Percentiles rank a stretch among this genome's conserved stretches.
Conservation (phyloP, 2,797 vertebrate genomes). For the Nyctalus aviator region DNA sequence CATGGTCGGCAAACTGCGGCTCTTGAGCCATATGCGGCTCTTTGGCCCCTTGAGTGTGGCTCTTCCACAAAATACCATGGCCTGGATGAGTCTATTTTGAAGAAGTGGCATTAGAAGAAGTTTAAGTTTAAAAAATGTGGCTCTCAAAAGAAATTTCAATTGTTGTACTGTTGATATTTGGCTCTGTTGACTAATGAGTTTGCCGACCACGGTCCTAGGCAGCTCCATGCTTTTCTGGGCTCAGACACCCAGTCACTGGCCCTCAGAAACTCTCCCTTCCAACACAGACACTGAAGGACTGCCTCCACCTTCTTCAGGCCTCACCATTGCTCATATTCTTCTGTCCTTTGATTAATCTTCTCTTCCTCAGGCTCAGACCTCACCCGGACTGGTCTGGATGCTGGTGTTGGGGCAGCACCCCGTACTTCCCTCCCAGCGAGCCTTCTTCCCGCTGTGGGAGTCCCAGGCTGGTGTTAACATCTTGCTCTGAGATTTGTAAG, state of each 20-base stretch:
- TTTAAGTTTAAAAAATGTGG: no score
- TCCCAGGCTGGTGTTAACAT: background rate
- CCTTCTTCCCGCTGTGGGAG: background rate
- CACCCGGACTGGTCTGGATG: background rate
- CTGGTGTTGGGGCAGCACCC: background rate
- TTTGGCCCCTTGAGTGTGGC: no score
- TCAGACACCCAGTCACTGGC: background rate
- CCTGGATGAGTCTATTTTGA: no score
- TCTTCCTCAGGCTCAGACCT: background rate
- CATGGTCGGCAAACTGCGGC: no score
- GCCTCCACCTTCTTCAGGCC: background rate
- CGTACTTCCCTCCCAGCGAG: background rate
- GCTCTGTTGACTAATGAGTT: no score
- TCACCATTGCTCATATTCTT: background rate
- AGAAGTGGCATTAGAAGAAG: no score
- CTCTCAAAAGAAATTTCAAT: no score
- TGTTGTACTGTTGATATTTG: no score
- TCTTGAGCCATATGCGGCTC: no score
- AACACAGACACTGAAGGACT: background rate
- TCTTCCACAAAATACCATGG: no score
- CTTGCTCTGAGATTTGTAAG: slow-evolving; percentile 16
- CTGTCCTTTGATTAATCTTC: background rate
- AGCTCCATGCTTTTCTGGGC: background rate
- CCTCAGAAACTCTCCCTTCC: background rate
- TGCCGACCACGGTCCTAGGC: no score